A percentile compares a stretch with the other conserved stretches of the same genome.
Conservation (phyloP, 2,888 invertebrate species). For the Arrhopalites spinosus region DNA sequence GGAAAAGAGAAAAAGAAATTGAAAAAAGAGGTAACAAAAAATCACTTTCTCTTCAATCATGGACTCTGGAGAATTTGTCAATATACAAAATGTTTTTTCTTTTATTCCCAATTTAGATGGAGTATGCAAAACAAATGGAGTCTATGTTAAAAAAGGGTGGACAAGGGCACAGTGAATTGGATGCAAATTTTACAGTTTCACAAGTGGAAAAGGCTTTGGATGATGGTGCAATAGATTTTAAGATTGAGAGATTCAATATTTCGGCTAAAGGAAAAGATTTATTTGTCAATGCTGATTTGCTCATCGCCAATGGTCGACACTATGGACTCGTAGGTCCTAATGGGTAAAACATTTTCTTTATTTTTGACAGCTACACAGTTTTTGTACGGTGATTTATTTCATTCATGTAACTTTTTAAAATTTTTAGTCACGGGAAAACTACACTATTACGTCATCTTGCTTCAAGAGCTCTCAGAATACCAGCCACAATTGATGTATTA, state of each 20-base stretch:
- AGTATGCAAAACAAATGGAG: slow-evolving; percentile 87
- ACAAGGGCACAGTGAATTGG: slow-evolving; percentile 85
- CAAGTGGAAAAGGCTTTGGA: slow-evolving; percentile 67
- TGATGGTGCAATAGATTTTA: slow-evolving; percentile 95
- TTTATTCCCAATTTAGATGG: slow-evolving; percentile 70
- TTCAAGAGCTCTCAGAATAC: slow-evolving; percentile 86
- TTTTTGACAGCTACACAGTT: too few species aligned
- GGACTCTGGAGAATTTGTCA: background rate
- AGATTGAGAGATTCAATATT: slow-evolving; percentile 97
- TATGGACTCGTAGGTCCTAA: slow-evolving; percentile 98
- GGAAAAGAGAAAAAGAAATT: slow-evolving; percentile 91
- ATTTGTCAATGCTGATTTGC: slow-evolving; percentile 91
- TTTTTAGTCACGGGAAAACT: slow-evolving; percentile 91
- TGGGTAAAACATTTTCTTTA: too few species aligned
- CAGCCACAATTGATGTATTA: slow-evolving; percentile 92
- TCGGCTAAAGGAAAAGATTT: slow-evolving; percentile 96
- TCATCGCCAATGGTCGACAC: slow-evolving; percentile 89
- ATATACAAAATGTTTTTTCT: slow-evolving; percentile 25
- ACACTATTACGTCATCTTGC: slow-evolving; percentile 93
- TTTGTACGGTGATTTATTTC: too few species aligned
- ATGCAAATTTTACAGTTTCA: slow-evolving; percentile 94
- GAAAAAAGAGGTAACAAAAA: slow-evolving; percentile 68
- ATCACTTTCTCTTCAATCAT: background rate
- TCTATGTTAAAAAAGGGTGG: slow-evolving; percentile 83
- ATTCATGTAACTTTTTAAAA: background rate